Evolutionary conservation across 2,888 invertebrate genomes (phyloP), one percentile per base, ranked within the genome.

Genomic region (Mesochorus sp.): DNA sequence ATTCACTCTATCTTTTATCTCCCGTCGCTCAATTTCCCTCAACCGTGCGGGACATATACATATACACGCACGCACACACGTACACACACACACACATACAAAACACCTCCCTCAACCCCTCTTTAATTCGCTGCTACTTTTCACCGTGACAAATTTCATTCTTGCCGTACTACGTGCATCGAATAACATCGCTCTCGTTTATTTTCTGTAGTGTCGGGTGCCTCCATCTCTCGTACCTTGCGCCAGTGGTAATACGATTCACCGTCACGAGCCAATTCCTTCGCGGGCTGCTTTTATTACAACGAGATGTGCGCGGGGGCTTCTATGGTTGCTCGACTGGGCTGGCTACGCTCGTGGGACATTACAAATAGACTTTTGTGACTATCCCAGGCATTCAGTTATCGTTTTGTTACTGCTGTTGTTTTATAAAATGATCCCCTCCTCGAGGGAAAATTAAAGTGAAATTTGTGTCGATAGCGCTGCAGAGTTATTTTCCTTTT

Each of bases 91-190:
- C 17, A 19, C 34, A 62, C 67, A 19, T 57, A 37, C 59, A 59
- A 57, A 80, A 76, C 62, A 74, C 74, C 21, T 12, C 39, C 64
- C 28, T 71, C 72, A 81, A n/a, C n/a, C 79, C 80, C 82, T 61
- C 61, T 85, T 86, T 84, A 86, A 85, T 87, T 85, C 82, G 82
- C 81, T 74, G 67, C 79, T 83, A 84, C 85, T 85, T 86, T 86
- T 84, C 82, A 78, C 76, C 61, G 80, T 82, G 85, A 86, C 86
- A 85, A 85, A 86, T 87, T 86, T 84, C 83, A 85, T 86, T 87
- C 86, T 84, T 82, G 79, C 83, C 78, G 71, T 74, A 72, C 70
- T 85, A 86, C 87, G 85, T 86, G 86, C 85, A 83, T 84, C 82
- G 85, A 85, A 86, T 86, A 84, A 80, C 73, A n/a, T 78, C 70